Evolutionary conservation across 2,113 vertebrate species (phyloP), one percentile per base, ranked within the genome.

Genomic region (Actenoides hombroni): DNA sequence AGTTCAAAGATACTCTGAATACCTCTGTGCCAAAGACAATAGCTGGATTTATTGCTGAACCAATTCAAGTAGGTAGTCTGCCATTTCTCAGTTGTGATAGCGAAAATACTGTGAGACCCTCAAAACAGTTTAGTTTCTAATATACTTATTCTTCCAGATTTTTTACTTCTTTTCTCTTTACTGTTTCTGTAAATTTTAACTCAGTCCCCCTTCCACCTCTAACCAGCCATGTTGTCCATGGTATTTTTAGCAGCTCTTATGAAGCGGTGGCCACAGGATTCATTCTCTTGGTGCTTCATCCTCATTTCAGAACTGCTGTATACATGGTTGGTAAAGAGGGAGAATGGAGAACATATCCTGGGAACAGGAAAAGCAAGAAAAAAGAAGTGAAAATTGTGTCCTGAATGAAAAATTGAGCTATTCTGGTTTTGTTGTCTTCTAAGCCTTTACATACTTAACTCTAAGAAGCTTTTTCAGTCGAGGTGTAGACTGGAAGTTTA

Each of bases 31-130:
- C 99, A 53, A 98, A 95, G 81, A 97, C 83, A 53, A 97, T 99
- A 29, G 99, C 99, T 85, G 99, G 98, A 82, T 99, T 99, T 97
- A 99, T 99, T 42, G 98, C 97, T 63, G 99, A 99, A 92, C 98
- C 99, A 13, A 99, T 99, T 95, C 99, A 99, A 98, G 99, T 99
- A 93, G 51, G 98, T 97, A 42, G 24, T 37, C 86, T 69, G 19
- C 25, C 5, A 9, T 75, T 73, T 90, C n/a, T 88, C 35, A 49
- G 0, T 39, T 88, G 24, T 53, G 20, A 28, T 59, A 74, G 17
- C 40, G 54, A 3, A 65, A 48, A 19, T 25, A 42, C 1, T 10
- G 3, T 68, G 53, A 79, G 64, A 57, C 23, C 19, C 33, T 92
- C 29, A 63, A 71, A 86, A 35, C 16, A 39, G 11, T 67, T 89